Evolutionary conservation across 2,113 vertebrate genomes (phyloP), one percentile per base, ranked within the genome.

Genomic region (Otocyon megalotis): DNA sequence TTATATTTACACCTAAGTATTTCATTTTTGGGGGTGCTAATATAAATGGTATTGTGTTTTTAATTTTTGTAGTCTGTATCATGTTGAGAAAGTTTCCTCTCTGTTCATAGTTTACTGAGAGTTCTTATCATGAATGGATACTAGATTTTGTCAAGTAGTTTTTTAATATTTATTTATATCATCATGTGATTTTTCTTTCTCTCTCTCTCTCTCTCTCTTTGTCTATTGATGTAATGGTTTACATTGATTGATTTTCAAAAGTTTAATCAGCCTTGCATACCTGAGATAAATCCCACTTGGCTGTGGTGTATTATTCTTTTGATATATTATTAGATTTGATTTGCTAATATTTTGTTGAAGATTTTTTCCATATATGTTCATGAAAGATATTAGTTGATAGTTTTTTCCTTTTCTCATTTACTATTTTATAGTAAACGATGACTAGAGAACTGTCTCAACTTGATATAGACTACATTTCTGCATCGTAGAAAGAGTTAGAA

Each of bases 311-410:
- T n/a, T 94, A 82, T 74, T 89, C 24, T 89, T 94, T 82, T 74
- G 50, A 81, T 48, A n/a, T 12, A 48, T 62, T 86, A 28, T 93
- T 93, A 48, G 48, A 74, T 92, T 88, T 74, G 30, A 96, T 76
- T 65, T 88, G 56, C 65, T 81, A 48, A 72, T 65, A 67, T 92
- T 65, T 65, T 92, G 26, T 76, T 92, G 58, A 65, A 2, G 17
- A 30, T 82, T 92, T 95, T 92, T 74, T 16, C 35, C 35, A 16
- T 48, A 9, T 72, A 65, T 77, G 17, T 67, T 77, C 53, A 50
- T 69, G 67, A 35, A 48, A 50, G 22, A 30, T 48, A 82, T 67
- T 88, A 53, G 54, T 58, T 76, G 20, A 48, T 50, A 65, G 65
- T 87, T 87, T 71, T 88, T 72, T 80, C 50, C 53, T 71, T 72